Evolutionary conservation across 2,113 vertebrate genomes (phyloP).

Genomic region (Nothoprocta pentlandii): DNA sequence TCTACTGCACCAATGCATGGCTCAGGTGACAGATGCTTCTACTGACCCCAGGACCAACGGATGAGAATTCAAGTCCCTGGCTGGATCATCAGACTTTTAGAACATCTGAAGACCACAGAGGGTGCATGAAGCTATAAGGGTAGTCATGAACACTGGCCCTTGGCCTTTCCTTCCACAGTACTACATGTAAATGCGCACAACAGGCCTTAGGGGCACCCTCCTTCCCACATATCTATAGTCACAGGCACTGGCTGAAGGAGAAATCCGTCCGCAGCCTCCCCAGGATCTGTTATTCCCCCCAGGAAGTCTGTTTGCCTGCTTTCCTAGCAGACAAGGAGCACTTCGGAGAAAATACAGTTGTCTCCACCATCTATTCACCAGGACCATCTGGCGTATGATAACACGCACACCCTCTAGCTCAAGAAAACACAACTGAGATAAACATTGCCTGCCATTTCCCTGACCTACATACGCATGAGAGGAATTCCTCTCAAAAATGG

Average conservation of each 20-base stretch:
- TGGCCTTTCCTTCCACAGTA: not conserved
- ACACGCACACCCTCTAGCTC: slow-evolving; percentile 5
- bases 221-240: not conserved
- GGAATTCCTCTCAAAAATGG: not conserved
- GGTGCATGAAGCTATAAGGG: not conserved
- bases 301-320: not conserved
- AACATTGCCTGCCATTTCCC: not conserved
- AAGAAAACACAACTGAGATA: slow-evolving; percentile 1
- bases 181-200: fast-evolving
- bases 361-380: not conserved
- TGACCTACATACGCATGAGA: not conserved
- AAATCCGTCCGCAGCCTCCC: not conserved
- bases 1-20: too few relatives aligned
- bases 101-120: not conserved
- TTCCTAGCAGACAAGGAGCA: not conserved
- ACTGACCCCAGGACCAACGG: not conserved
- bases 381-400: not conserved
- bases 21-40: not conserved
- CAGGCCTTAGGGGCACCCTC: not conserved
- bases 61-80: not conserved
- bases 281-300: not conserved
- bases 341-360: not conserved
- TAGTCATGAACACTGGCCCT: not conserved
- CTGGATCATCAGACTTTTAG: not conserved
- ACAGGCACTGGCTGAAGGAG: not conserved